phyloP scores from a whole-genome alignment of 2,113 vertebrate species.

The Isurus oxyrinchus region DNA sequence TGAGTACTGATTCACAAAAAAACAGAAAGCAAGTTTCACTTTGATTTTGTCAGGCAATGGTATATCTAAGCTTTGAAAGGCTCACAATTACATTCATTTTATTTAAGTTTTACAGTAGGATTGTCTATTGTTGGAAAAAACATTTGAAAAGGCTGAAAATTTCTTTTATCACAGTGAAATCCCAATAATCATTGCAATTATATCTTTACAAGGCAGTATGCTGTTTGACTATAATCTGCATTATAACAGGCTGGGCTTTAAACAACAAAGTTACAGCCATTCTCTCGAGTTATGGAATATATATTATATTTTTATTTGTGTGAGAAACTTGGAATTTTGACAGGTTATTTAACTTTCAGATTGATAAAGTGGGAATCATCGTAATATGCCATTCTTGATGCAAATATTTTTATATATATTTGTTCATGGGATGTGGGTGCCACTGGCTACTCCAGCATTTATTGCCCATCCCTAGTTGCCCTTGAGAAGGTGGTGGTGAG shows the following conservation, averaged over 20 bases:
- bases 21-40: background rate
- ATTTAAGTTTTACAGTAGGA: background rate
- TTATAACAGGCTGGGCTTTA: background rate
- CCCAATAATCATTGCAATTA: background rate
- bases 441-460: no score
- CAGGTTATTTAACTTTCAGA: no score
- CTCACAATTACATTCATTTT: background rate
- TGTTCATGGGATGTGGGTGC: no score
- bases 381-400: no score
- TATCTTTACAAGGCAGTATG: background rate
- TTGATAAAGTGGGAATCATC: no score
- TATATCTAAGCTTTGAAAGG: no score
- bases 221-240: background rate
- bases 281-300: background rate
- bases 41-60: background rate
- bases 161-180: background rate
- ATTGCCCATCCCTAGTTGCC: no score
- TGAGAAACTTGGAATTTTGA: background rate
- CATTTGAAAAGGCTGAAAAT: background rate
- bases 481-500: no score
- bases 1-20: background rate
- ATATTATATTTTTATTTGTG: background rate
- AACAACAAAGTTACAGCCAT: no score
- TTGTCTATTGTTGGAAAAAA: background rate
- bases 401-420: no score